phyloP scores from a whole-genome alignment of 2,113 vertebrate species.

The Motacilla alba region DNA sequence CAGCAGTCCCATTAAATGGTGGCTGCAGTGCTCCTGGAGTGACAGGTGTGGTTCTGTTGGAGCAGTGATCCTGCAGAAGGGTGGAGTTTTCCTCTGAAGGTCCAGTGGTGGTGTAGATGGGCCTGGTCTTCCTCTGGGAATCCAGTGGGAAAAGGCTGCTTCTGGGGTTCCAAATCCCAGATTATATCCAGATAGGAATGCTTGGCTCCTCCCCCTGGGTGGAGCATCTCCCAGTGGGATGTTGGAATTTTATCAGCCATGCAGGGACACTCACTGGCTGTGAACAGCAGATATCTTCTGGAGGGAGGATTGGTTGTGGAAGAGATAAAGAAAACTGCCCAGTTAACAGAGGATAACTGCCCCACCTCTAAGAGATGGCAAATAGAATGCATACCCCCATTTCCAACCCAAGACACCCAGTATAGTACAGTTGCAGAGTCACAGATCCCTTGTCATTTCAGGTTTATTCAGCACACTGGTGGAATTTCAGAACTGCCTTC shows the following conservation, averaged over 20 bases:
- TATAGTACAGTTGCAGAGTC: rapidly evolving
- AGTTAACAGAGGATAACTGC: neutral
- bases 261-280: neutral
- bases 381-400: neutral
- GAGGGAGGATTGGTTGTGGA: neutral
- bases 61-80: neutral
- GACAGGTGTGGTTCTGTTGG: neutral
- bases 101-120: too few relatives aligned
- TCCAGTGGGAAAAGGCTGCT: neutral
- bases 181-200: neutral
- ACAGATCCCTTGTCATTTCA: neutral
- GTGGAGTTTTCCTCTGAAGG: neutral
- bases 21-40: neutral
- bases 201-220: neutral
- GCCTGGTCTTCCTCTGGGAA: too few relatives aligned
- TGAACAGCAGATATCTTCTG: neutral
- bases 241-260: neutral
- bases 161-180: neutral
- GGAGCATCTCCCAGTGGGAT: neutral
- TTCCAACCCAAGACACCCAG: neutral
- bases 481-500: neutral
- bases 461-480: neutral
- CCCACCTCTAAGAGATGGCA: neutral
- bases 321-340: neutral
- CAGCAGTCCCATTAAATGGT: neutral